Conservation (phyloP, 2,888 invertebrate species). For the Platynereis dumerilii region DNA sequence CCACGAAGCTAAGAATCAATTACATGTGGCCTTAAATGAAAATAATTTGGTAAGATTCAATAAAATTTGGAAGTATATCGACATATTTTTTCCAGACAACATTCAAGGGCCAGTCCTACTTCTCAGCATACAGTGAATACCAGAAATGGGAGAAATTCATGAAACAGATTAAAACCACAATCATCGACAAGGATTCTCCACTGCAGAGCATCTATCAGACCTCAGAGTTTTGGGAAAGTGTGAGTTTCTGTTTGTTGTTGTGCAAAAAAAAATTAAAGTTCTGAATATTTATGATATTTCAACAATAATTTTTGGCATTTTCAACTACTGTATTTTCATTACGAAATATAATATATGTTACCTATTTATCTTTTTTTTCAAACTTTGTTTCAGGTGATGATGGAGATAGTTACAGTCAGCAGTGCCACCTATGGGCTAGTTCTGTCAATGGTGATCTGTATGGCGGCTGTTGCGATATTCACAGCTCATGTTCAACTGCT, state of each 20-base stretch:
- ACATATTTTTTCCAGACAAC: conserved; percentile 46
- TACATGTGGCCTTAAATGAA: no score
- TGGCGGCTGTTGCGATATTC: conserved; percentile 54
- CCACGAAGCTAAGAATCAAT: no score
- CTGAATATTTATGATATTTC: no score
- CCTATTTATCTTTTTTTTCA: background rate
- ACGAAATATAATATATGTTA: background rate
- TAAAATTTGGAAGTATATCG: no score
- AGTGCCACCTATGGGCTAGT: conserved; percentile 58
- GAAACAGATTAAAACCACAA: conserved; percentile 37
- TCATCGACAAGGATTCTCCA: conserved; percentile 44
- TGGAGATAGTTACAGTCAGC: conserved; percentile 57
- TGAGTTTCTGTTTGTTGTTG: no score
- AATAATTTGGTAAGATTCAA: no score
- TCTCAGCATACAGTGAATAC: conserved; percentile 53
- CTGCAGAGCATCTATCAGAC: conserved; percentile 51
- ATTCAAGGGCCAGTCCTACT: conserved; percentile 53
- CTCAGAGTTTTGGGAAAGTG: conserved; percentile 58
- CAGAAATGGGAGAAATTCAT: conserved; percentile 52
- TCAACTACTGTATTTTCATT: background rate
- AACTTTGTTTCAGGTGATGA: conserved; percentile 47
- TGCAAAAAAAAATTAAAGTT: no score
- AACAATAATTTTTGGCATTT: no score
- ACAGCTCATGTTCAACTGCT: conserved; percentile 52
- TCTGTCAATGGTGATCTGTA: conserved; percentile 55